Base-by-base conservation (phyloP, 1,140 invertebrate genomes). In the Scaptodrosophila lebanonensis region DNA sequence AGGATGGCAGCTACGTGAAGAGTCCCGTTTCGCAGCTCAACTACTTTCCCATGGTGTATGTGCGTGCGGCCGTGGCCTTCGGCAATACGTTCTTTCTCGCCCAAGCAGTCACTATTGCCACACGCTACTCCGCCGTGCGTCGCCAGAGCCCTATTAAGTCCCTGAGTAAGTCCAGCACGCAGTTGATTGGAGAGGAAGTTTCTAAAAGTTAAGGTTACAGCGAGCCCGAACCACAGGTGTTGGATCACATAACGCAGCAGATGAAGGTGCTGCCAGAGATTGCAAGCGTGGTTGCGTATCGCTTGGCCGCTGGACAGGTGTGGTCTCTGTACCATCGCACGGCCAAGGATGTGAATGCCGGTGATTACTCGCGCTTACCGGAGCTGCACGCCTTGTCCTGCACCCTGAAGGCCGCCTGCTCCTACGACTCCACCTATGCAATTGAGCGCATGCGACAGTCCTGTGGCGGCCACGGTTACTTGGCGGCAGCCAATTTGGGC, bases 1-100 rank as follows among this genome's bases (percentile, higher is more conserved):
- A 90, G 89, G 95, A 98, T 88, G 97, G 97, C 13, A 95, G 93
- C 9, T 98, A 96, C 86, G 89, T 95, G 0, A 93, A 93, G 79
- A 92, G 95, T 0, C 90, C 92, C 3, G 95, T 92, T 79, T 92
- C 94, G 22, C 97, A 97, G 87, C 87, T 98, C 0, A 93, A 95
- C 0, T 98, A 98, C 86, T 94, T 95, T 18, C 96, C 95, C 0
- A 98, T 98, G 97, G 93, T 98, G 79, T 96, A 96, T 84, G 94
- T 97, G 0, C 89, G 97, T 17, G 94, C 96, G 6, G 90, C 94
- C 47, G 89, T 98, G 53, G 90, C 94, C 1, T 89, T 91, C 68
- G 91, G 93, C 68, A 89, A 92, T 42, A 89, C 91, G 17, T 89
- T 85, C 17, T 92, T 93, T 67, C 89, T 97, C 35, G 90, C 92